These are phyloP conservation scores for Girardia tigrina DNA, from an alignment of 2,888 invertebrate species.

Conservation along the genomic window DNA sequence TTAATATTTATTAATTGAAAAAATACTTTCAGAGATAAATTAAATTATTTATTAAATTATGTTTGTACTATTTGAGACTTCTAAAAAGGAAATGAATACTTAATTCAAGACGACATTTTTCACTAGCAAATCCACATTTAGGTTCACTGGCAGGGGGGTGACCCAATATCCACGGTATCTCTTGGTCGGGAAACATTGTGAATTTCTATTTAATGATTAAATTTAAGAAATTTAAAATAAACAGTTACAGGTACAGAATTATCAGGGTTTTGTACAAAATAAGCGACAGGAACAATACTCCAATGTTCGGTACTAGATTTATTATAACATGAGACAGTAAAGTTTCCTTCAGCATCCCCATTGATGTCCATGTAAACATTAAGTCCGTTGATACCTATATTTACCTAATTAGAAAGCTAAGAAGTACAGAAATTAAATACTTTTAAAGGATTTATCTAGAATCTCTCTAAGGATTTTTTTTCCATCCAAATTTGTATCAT, in stretches of 20 bases:
- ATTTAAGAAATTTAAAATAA: constrained; percentile 56
- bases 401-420: constrained; percentile 33
- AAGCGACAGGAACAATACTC: constrained; percentile 51
- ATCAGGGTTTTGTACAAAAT: constrained; percentile 36
- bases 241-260: constrained; percentile 51
- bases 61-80: no score
- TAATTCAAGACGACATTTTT: constrained; percentile 57
- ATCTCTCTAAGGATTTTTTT: background rate
- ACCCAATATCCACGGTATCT: constrained; percentile 60
- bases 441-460: background rate
- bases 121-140: constrained; percentile 66
- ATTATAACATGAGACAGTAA: constrained; percentile 68
- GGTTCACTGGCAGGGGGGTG: constrained; percentile 65
- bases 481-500: background rate
- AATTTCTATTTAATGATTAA: constrained; percentile 53
- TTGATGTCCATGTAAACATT: constrained; percentile 72
- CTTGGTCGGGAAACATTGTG: constrained; percentile 54
- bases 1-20: no score
- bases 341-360: constrained; percentile 81
- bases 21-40: no score
- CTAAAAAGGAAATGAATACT: constrained; percentile 38
- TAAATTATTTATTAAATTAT: no score
- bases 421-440: background rate
- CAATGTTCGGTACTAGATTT: constrained; percentile 37
- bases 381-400: constrained; percentile 76